A percentile compares a stretch with the other conserved stretches of the same genome.
These are phyloP conservation scores for Eulimnadia texana DNA, from an alignment of 1,140 invertebrate species.

Conservation along the genomic window DNA sequence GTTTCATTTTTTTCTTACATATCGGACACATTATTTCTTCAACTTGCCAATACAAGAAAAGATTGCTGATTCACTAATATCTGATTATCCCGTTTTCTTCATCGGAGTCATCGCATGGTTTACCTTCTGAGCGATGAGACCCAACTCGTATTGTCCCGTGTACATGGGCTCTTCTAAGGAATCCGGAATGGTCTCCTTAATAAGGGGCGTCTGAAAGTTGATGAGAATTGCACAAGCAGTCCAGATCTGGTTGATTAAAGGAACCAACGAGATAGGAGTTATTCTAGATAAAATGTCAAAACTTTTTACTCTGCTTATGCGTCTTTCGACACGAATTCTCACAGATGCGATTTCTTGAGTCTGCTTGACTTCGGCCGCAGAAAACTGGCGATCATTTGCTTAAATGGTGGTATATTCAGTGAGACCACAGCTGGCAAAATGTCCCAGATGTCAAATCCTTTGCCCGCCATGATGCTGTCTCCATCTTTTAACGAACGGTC, in stretches of 20 bases:
- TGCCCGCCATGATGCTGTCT: neutral
- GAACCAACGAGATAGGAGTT: neutral
- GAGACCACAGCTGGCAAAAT: constrained; percentile 2
- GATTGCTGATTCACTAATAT: too few species aligned
- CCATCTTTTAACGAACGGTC: neutral
- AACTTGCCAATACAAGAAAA: too few species aligned
- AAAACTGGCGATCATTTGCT: constrained; percentile 1
- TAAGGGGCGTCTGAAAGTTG: constrained; percentile 6
- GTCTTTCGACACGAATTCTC: neutral
- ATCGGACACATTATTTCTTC: too few species aligned
- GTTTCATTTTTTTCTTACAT: too few species aligned
- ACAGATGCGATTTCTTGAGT: constrained; percentile 5
- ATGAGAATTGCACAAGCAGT: neutral
- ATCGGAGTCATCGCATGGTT: neutral
- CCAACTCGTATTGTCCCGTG: too few species aligned
- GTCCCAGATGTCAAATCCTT: neutral
- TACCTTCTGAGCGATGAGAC: constrained; percentile 3
- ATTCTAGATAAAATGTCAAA: constrained; percentile 1
- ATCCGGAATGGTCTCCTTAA: neutral
- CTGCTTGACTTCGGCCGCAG: neutral
- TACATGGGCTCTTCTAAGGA: neutral
- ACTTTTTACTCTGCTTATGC: neutral
- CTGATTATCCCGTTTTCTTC: too few species aligned
- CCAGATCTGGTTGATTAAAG: neutral
- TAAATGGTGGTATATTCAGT: constrained; percentile 5